phyloP scores from a whole-genome alignment of 2,113 vertebrate species.

The Mesitornis unicolor region DNA sequence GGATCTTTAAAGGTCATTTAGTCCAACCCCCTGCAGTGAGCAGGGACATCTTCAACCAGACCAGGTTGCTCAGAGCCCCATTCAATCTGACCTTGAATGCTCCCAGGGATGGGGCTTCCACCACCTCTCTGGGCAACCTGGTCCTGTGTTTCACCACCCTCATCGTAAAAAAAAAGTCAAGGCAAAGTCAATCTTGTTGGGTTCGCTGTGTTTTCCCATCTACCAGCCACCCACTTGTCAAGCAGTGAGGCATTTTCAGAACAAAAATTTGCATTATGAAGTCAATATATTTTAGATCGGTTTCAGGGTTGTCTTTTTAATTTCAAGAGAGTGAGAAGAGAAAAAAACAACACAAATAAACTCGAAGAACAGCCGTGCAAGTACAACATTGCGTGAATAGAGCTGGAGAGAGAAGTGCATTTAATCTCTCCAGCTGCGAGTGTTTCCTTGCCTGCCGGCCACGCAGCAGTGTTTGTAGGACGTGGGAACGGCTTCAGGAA shows the following conservation, averaged over 20 bases:
- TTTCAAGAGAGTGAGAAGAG: not conserved
- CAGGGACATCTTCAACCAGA: too few species aligned
- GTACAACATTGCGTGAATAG: not conserved
- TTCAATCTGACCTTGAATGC: too few species aligned
- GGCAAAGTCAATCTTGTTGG: not conserved
- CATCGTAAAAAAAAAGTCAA: too few species aligned
- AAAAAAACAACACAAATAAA: not conserved
- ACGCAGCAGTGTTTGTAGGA: not conserved
- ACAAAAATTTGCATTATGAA: not conserved
- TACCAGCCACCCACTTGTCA: not conserved
- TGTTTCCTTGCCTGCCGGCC: not conserved
- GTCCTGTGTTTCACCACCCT: too few species aligned
- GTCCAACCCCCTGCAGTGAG: too few species aligned
- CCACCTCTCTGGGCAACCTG: too few species aligned
- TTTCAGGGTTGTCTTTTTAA: not conserved
- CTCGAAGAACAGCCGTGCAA: fast-evolving
- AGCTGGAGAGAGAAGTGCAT: not conserved
- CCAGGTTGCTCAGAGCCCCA: too few species aligned
- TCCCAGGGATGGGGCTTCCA: too few species aligned
- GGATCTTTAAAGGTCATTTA: too few species aligned
- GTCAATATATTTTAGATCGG: fast-evolving
- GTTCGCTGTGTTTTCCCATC: not conserved
- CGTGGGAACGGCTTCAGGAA: not conserved
- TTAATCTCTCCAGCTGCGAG: not conserved
- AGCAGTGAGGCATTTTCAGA: not conserved